Percentiles rank a stretch among this genome's conserved stretches.
These are phyloP conservation scores for Hydractinia echinata DNA, from an alignment of 30 jellyfish, hydroid and myxozoan species.

Conservation along the genomic window DNA sequence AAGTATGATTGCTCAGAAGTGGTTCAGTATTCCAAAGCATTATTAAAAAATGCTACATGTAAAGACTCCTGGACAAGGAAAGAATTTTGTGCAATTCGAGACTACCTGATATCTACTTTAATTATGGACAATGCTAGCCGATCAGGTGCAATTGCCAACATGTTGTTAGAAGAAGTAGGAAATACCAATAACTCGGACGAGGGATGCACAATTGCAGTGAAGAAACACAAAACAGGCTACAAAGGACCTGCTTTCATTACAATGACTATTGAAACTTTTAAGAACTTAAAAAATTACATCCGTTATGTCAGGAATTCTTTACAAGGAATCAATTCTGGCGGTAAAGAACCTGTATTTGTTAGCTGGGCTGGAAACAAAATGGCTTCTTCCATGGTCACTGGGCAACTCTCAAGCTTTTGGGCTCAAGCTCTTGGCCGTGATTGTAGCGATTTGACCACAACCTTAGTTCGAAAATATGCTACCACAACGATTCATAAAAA, in stretches of 20 bases:
- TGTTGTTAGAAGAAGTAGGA: constrained; percentile 3
- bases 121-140: constrained; percentile 11
- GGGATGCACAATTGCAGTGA: constrained; percentile 1
- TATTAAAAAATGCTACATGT: background rate
- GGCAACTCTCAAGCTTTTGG: constrained; percentile 3
- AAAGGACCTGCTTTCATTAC: constrained; percentile 17
- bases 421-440: constrained; percentile 3
- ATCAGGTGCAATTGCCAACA: constrained; percentile 17
- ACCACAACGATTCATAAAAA: background rate
- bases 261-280: background rate
- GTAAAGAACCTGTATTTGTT: constrained; percentile 10
- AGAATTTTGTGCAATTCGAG: constrained; percentile 5
- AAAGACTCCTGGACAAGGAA: background rate
- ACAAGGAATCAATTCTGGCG: constrained; percentile 3
- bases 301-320: background rate
- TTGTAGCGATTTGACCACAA: background rate
- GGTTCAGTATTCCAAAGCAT: background rate
- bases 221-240: constrained; percentile 14
- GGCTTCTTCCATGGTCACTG: constrained; percentile 18
- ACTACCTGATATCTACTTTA: constrained; percentile 4
- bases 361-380: constrained; percentile 18
- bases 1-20: background rate
- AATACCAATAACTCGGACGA: constrained; percentile 1
- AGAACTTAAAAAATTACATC: background rate
- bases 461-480: constrained; percentile 8